phyloP scores from a whole-genome alignment of 2,797 vertebrate genomes.

The Neomorphus geoffroyi region DNA sequence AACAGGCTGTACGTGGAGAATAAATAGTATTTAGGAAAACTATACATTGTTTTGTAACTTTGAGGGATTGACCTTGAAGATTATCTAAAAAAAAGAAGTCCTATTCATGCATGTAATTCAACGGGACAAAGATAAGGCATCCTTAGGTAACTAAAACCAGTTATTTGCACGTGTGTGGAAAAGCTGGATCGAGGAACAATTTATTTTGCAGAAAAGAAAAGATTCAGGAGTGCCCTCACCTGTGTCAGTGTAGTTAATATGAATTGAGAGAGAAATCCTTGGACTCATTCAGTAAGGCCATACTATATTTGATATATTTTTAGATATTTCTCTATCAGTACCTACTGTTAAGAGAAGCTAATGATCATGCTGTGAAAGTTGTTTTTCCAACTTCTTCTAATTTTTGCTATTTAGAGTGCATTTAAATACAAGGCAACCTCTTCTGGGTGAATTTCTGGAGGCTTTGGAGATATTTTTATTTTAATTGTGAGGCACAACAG shows the following conservation, averaged over 20 bases:
- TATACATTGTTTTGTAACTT: not conserved
- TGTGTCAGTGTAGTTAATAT: not conserved
- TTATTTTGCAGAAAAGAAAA: not conserved
- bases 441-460: not conserved
- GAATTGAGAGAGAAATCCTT: not conserved
- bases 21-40: not conserved
- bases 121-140: not conserved
- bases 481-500: not conserved
- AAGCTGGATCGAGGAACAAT: rapidly evolving
- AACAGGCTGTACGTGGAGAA: not conserved
- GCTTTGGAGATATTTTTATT: not conserved
- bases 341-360: not conserved
- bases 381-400: not conserved
- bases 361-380: not conserved
- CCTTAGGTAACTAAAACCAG: not conserved
- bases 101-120: not conserved
- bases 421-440: not conserved
- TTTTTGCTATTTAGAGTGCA: not conserved
- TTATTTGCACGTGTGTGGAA: not conserved
- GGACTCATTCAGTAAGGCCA: not conserved
- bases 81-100: not conserved
- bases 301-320: not conserved
- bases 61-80: not conserved
- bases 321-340: not conserved
- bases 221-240: not conserved